phyloP scores from a whole-genome alignment of 2,797 vertebrate species.

The Onychomys leucogaster region DNA sequence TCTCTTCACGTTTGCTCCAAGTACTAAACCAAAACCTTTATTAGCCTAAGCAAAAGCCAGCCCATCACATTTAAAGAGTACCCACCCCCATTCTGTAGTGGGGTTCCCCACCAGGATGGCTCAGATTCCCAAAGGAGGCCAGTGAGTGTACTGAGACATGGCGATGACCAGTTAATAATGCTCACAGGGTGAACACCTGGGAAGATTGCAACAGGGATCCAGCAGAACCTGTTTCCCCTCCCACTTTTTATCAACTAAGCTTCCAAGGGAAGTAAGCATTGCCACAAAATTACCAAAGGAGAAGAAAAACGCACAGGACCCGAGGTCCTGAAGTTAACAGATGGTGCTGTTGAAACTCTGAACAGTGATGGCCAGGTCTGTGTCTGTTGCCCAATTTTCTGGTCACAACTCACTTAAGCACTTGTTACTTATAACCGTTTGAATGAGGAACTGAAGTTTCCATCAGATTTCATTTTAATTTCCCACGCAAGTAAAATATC shows the following conservation, averaged over 20 bases:
- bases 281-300: neutral
- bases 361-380: neutral
- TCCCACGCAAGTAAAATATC: neutral
- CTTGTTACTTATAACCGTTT: neutral
- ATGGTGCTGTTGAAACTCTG: neutral
- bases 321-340: neutral
- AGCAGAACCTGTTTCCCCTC: neutral
- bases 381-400: neutral
- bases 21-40: neutral
- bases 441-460: neutral
- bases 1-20: constrained; percentile 31
- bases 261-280: neutral
- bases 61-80: neutral
- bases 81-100: neutral
- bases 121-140: neutral
- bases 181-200: neutral
- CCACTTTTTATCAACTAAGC: neutral
- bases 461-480: neutral
- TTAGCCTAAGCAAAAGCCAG: neutral
- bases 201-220: neutral
- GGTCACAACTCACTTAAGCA: neutral
- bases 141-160: neutral
- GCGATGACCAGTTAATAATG: neutral
- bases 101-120: neutral
- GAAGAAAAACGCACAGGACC: neutral